phyloP scores from a whole-genome alignment of 2,113 vertebrate species.

The Himantopus leucocephalus region DNA sequence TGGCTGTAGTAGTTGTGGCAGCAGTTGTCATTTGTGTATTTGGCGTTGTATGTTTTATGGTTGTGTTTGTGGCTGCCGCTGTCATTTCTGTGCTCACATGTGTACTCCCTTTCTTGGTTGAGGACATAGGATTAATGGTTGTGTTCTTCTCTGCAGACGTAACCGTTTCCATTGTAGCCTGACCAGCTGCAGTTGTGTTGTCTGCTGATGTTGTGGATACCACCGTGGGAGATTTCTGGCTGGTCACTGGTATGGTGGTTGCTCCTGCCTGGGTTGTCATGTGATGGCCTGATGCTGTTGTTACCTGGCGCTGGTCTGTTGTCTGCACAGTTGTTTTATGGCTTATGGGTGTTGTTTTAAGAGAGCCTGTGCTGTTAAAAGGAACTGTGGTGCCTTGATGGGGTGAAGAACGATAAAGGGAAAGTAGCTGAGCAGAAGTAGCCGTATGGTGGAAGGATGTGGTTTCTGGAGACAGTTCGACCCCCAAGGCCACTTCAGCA shows the following conservation, averaged over 20 bases:
- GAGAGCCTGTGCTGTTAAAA: background rate
- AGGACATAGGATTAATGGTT: background rate
- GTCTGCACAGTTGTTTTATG: background rate
- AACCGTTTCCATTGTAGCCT: background rate
- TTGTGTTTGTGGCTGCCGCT: background rate
- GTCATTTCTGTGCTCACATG: background rate
- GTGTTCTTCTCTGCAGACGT: background rate
- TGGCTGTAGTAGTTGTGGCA: background rate
- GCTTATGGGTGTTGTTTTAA: background rate
- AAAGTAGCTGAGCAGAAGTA: background rate
- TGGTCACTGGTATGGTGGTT: background rate
- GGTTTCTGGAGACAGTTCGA: background rate
- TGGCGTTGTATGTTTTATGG: accelerated
- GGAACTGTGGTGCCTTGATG: background rate
- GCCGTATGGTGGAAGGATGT: background rate
- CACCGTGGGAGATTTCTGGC: background rate
- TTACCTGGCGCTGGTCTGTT: background rate
- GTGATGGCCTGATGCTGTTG: background rate
- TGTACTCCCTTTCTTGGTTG: background rate
- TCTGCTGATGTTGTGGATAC: background rate
- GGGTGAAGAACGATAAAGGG: background rate
- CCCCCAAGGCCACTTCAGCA: background rate
- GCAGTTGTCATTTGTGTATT: background rate
- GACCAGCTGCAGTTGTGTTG: background rate
- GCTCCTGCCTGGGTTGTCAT: background rate